Percentiles rank a stretch among this genome's conserved stretches.
Evolutionary conservation across 1,140 invertebrate genomes (phyloP).

Genomic region (Venturia canescens): DNA sequence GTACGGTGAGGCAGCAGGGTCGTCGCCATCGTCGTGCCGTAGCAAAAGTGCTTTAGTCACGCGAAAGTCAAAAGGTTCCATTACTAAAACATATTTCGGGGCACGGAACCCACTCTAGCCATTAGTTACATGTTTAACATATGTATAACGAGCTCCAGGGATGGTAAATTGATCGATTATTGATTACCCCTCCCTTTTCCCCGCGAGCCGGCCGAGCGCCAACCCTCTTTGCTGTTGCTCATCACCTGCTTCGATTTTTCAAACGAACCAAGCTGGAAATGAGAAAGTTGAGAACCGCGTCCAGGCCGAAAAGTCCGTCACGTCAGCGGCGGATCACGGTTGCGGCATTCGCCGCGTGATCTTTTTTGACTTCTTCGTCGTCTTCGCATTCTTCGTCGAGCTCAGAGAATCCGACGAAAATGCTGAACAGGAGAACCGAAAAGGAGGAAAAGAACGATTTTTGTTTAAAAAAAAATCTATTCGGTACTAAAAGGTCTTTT

Average conservation of each 20-base stretch:
- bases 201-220: neutral
- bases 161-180: slow-evolving; percentile 21
- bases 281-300: neutral
- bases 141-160: neutral
- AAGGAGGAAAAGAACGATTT: neutral
- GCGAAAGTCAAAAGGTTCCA: slow-evolving; percentile 45
- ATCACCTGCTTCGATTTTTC: slow-evolving; percentile 16
- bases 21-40: slow-evolving; percentile 29
- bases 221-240: neutral
- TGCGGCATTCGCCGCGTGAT: neutral
- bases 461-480: neutral
- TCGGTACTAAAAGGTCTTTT: neutral
- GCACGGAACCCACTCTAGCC: slow-evolving; percentile 5
- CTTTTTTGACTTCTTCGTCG: neutral
- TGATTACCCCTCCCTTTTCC: neutral
- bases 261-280: neutral
- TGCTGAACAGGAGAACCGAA: neutral
- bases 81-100: slow-evolving; percentile 27
- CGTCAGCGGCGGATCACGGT: slow-evolving; percentile 28
- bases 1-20: slow-evolving; percentile 12
- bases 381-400: neutral
- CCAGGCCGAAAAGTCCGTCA: slow-evolving; percentile 4
- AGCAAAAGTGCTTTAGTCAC: slow-evolving; percentile 37
- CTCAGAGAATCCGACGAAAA: slow-evolving; percentile 8
- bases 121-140: neutral